Percentiles rank a stretch among this genome's conserved stretches.
phyloP scores from a whole-genome alignment of 2,888 invertebrate genomes.

The Panorpa germanica region DNA sequence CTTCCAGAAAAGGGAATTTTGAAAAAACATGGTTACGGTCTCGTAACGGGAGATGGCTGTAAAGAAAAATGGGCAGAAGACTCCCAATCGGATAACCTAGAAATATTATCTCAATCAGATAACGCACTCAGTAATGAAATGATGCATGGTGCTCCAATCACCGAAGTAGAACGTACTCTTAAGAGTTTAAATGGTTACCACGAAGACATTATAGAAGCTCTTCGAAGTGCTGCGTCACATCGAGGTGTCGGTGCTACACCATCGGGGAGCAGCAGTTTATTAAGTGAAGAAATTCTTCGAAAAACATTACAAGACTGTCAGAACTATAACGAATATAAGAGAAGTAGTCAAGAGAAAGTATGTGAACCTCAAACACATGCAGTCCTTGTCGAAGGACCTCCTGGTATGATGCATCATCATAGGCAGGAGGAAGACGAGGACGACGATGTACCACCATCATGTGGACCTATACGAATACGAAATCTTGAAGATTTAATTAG shows the following conservation, averaged over 20 bases:
- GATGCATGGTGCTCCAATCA: conserved; percentile 36
- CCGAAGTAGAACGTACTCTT: conserved; percentile 70
- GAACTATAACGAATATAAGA: conserved; percentile 35
- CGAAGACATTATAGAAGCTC: conserved; percentile 78
- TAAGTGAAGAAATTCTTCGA: conserved; percentile 47
- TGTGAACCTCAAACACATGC: conserved; percentile 49
- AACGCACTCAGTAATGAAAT: conserved; percentile 39
- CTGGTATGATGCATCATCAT: conserved; percentile 23
- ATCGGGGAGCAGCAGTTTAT: conserved; percentile 40
- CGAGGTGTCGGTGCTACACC: conserved; percentile 40
- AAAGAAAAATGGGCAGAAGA: conserved; percentile 60
- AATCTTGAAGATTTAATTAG: conserved; percentile 82
- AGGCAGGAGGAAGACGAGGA: conserved; percentile 41
- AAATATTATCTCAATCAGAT: conserved; percentile 46
- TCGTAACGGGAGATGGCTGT: conserved; percentile 47
- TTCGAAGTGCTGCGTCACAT: conserved; percentile 63
- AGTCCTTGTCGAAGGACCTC: conserved; percentile 24
- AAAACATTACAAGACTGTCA: conserved; percentile 44
- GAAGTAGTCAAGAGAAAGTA: conserved; percentile 52
- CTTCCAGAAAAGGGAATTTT: conserved; percentile 81
- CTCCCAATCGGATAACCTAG: conserved; percentile 50
- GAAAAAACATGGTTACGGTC: conserved; percentile 67
- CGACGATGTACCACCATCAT: conserved; percentile 57
- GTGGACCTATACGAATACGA: conserved; percentile 73
- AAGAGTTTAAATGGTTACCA: conserved; percentile 83